Percentiles rank a stretch among this genome's conserved stretches.
Evolutionary conservation across 1,140 invertebrate species (phyloP).

Genomic region (Bombus superbus): DNA sequence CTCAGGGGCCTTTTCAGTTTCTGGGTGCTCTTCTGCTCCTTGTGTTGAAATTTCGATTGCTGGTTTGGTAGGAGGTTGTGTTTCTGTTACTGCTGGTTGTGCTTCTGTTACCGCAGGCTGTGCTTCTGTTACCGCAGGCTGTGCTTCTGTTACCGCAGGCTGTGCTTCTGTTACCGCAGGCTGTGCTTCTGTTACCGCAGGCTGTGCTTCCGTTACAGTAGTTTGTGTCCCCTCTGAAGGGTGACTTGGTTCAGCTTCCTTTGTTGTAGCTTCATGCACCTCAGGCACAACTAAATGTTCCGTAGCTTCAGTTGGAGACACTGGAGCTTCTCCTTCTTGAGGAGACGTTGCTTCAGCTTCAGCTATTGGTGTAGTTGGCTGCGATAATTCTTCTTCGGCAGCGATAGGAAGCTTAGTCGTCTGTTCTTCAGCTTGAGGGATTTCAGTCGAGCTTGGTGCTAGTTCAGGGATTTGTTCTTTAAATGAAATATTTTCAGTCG

Average conservation of each 20-base stretch:
- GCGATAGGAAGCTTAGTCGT: slow-evolving; percentile 26
- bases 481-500: slow-evolving; percentile 15
- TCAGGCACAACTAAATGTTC: slow-evolving; percentile 36
- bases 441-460: neutral
- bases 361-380: slow-evolving; percentile 18
- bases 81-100: neutral
- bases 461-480: neutral
- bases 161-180: neutral
- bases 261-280: slow-evolving; percentile 18
- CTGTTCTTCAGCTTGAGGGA: slow-evolving; percentile 40
- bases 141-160: fast-evolving
- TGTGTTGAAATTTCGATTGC: slow-evolving; percentile 16
- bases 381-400: slow-evolving; percentile 17
- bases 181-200: neutral
- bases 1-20: slow-evolving; percentile 16
- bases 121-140: no score
- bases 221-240: slow-evolving; percentile 18
- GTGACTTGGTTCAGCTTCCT: neutral
- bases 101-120: no score
- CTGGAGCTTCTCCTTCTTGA: slow-evolving; percentile 20
- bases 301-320: neutral
- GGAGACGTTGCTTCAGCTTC: slow-evolving; percentile 21
- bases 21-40: slow-evolving; percentile 27
- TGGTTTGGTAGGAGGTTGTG: slow-evolving; percentile 9
- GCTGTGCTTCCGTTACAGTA: neutral